Evolutionary conservation across 2,797 vertebrate species (phyloP).

Genomic region (Lithobates pipiens): DNA sequence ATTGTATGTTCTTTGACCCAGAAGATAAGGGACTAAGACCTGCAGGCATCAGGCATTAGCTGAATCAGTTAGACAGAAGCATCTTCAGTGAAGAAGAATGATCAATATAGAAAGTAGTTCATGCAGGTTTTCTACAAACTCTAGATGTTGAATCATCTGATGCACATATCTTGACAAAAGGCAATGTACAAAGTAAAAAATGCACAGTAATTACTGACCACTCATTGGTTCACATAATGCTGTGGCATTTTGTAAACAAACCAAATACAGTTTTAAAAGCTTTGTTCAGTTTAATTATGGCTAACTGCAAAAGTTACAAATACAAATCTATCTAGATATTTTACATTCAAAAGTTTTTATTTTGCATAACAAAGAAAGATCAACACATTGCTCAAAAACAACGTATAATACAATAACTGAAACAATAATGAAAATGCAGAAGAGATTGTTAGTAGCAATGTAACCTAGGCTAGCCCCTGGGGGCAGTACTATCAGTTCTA

Average conservation of each 20-base stretch:
- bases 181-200: not conserved
- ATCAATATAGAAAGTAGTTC: slow-evolving; percentile 35
- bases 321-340: too few relatives aligned
- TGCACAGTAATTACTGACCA: slow-evolving; percentile 1
- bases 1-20: slow-evolving; percentile 49
- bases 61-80: slow-evolving; percentile 41
- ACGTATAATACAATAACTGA: too few relatives aligned
- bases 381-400: too few relatives aligned
- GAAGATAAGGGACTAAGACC: slow-evolving; percentile 31
- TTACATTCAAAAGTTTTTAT: too few relatives aligned
- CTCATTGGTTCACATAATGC: not conserved
- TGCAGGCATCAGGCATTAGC: slow-evolving; percentile 43
- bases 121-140: slow-evolving; percentile 33
- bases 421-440: too few relatives aligned
- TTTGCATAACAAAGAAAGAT: too few relatives aligned
- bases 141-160: not conserved
- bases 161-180: slow-evolving; percentile 19
- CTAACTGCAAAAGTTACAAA: too few relatives aligned
- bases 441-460: too few relatives aligned
- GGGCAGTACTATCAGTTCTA: too few relatives aligned
- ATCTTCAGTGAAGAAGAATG: slow-evolving; percentile 28
- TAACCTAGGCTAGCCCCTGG: too few relatives aligned
- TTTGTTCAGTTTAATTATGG: not conserved
- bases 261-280: not conserved
- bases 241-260: not conserved